Base-by-base conservation (phyloP, 2,113 vertebrate genomes). In the Brachypteracias leptosomus region DNA sequence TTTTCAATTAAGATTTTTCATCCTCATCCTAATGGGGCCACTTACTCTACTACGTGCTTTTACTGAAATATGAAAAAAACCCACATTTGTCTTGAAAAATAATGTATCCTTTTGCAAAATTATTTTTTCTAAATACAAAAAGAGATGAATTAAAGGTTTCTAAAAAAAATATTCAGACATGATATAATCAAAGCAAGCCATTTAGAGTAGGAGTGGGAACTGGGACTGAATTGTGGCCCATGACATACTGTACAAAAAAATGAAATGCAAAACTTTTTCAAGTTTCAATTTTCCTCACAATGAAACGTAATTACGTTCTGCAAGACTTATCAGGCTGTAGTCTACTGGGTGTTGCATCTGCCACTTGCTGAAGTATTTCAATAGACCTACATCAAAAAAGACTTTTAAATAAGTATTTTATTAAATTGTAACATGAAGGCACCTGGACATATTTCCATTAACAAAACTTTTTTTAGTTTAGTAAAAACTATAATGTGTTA, bases 261-360 rank as follows among this genome's bases (percentile, higher is more conserved):
- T 7, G 11, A 77, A 75, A 66, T 19, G 33, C 5, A 89, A 62
- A 90, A 70, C 2, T 29, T 86, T 55, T 74, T 63, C 6, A 83
- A 86, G 31, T 86, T 95, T 94, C 54, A 94, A 5, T 84, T 83
- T 95, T 47, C 20, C 31, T 90, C 44, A 91, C 25, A 90, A 89
- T 36, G 9, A 33, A 85, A 70, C 11, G 38, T 89, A 89, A 71
- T 92, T 92, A 90, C 86, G 20, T 85, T 59, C 61, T 91, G 28
- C 11, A 88, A 63, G 77, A 40, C 6, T 70, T 88, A 40, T 40
- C 20, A 63, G 10, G 19, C 14, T 83, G 24, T 35, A 62, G 35
- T 70, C 91, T 89, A 70, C 44, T 78, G 59, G 15, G 28, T 81
- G 40, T 54, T 79, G 13, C 58, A 88, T 93, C 75, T 96, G 26